Evolutionary conservation across 2,888 invertebrate genomes (phyloP), one percentile per base, ranked within the genome.

Genomic region (Aquatica leii): DNA sequence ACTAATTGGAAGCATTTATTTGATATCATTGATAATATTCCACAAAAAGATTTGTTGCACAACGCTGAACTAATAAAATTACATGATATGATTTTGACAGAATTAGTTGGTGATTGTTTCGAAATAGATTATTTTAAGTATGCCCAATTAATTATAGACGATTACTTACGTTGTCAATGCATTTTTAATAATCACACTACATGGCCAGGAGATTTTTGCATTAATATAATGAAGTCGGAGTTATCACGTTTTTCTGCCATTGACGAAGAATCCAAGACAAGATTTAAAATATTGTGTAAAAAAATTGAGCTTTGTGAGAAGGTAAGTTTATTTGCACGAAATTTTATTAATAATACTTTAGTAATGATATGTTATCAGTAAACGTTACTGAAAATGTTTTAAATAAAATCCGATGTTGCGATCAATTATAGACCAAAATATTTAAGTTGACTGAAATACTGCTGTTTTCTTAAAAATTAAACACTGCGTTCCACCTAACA

Each of bases 251-350:
- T 77, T 76, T 84, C 73, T 59, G 81, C 70, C 73, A 83, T 77
- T 79, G 81, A 80, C 5, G 43, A 61, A 0, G 55, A 67, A 6
- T 48, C 80, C 20, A 74, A 78, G 15, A 57, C 67, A 0, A 76
- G 82, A 50, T 82, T 90, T 69, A 82, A 84, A 15, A 81, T 83
- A 49, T 88, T 87, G 83, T 82, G 87, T 65, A 78, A 84, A n/a
- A 86, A 86, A 73, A 87, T 90, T 71, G 85, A 86, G 49, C 80
- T 90, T 1, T 90, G 89, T 74, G 86, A 88, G 61, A 83, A 86
- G 83, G 87, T 87, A 81, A 70, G 73, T 71, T n/a, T n/a, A n/a
- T n/a, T n/a, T n/a, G n/a, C n/a, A 24, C 15, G 17, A 37, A 34
- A 12, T 2, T 20, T 3, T 21, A 24, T 11, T n/a, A n/a, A n/a